phyloP scores from a whole-genome alignment of 2,113 vertebrate species.

The Charina bottae region DNA sequence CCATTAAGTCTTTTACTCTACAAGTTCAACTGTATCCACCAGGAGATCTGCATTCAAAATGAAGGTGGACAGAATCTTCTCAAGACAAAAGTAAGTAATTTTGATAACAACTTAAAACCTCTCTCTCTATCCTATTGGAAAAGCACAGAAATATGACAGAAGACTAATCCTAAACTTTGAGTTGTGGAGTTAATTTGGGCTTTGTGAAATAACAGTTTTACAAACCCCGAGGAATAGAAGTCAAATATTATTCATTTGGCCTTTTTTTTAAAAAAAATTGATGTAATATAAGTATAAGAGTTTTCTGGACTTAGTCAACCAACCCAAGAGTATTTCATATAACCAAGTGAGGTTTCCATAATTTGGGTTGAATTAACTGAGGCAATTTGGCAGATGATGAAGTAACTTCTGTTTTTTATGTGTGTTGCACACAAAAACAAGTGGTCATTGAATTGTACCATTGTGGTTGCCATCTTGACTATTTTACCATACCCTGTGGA shows the following conservation, averaged over 20 bases:
- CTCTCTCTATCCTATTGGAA: slow-evolving; percentile 45
- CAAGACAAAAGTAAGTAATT: background rate
- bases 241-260: background rate
- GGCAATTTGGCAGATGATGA: background rate
- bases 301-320: background rate
- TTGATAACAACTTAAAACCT: slow-evolving; percentile 8
- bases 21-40: slow-evolving; percentile 56
- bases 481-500: too few relatives aligned
- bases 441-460: too few relatives aligned
- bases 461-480: too few relatives aligned
- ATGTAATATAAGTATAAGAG: background rate
- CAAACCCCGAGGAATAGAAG: slow-evolving; percentile 18
- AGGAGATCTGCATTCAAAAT: slow-evolving; percentile 54
- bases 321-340: background rate
- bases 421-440: background rate
- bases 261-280: background rate
- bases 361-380: background rate
- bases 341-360: background rate
- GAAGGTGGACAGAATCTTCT: slow-evolving; percentile 32
- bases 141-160: slow-evolving; percentile 49
- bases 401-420: background rate
- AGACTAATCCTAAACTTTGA: slow-evolving; percentile 15
- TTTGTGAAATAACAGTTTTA: slow-evolving; percentile 33
- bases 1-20: slow-evolving; percentile 2
- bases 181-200: background rate